Percentiles rank a stretch among this genome's conserved stretches.
Evolutionary conservation across 2,797 vertebrate species (phyloP).

Genomic region (Galaxias olidus): DNA sequence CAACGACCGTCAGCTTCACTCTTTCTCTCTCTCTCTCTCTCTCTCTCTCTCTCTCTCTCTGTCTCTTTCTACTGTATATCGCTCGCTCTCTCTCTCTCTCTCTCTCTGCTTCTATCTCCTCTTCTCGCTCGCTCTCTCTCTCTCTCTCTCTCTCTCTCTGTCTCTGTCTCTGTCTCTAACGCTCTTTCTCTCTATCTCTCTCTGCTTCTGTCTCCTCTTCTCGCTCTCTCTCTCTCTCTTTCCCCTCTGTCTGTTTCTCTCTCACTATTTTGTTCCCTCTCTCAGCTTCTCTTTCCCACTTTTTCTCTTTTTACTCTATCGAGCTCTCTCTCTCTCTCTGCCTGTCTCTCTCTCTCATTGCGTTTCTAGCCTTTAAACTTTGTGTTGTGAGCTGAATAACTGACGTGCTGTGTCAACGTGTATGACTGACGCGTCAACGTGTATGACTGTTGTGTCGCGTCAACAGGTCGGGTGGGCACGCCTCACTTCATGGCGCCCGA

Average conservation of each 20-base stretch:
- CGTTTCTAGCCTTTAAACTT: no score
- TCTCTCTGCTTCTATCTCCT: no score
- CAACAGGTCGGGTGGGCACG: slow-evolving; percentile 91
- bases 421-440: no score
- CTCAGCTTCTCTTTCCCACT: not conserved
- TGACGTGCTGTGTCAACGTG: no score
- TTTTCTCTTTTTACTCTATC: not conserved
- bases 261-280: not conserved
- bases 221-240: not conserved
- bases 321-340: not conserved
- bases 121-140: not conserved
- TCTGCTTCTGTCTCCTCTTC: not conserved
- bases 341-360: no score
- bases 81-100: not conserved
- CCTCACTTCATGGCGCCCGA: slow-evolving; percentile 99
- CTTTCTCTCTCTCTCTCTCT: not conserved
- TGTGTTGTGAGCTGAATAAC: no score
- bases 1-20: not conserved
- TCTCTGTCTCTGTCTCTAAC: not conserved
- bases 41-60: not conserved
- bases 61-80: not conserved
- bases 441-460: no score
- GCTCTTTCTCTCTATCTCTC: not conserved
- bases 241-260: not conserved
- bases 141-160: not conserved